phyloP scores from a whole-genome alignment of 2,888 invertebrate species.

The Sminthurinus aureus region DNA sequence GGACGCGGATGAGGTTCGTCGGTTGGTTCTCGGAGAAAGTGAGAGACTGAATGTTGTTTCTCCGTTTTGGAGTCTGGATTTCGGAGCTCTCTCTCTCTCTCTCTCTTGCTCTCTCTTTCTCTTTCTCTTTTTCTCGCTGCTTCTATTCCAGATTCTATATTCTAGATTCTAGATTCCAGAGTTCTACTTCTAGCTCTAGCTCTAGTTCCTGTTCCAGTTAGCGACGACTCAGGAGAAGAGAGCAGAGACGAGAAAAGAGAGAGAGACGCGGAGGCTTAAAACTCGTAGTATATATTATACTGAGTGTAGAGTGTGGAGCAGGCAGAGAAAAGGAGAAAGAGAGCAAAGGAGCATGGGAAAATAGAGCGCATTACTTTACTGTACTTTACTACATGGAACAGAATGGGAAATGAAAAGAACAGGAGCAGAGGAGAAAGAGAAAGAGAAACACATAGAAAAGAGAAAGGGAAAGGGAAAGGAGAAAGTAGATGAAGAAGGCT shows the following conservation, averaged over 20 bases:
- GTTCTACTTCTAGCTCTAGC: too few species aligned
- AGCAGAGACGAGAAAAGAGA: not conserved
- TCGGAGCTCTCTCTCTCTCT: too few species aligned
- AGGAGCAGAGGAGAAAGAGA: not conserved
- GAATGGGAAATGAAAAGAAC: too few species aligned
- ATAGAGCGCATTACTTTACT: not conserved
- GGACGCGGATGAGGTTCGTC: not conserved
- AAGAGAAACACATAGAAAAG: not conserved
- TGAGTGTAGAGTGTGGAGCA: not conserved
- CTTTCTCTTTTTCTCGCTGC: too few species aligned
- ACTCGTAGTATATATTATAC: not conserved
- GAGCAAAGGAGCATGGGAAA: not conserved
- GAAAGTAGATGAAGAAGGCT: not conserved
- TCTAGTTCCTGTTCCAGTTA: not conserved
- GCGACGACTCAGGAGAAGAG: not conserved
- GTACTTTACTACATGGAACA: too few species aligned
- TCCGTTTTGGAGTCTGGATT: too few species aligned
- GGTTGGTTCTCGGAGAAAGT: not conserved
- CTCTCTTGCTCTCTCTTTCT: too few species aligned
- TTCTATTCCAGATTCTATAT: too few species aligned
- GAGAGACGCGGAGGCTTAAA: slow-evolving; percentile 16
- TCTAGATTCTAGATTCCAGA: too few species aligned
- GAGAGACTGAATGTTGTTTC: not conserved
- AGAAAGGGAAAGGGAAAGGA: not conserved
- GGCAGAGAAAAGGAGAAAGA: not conserved